Evolutionary conservation across 2,797 vertebrate genomes (phyloP).

Genomic region (Pantherophis vulpinus): DNA sequence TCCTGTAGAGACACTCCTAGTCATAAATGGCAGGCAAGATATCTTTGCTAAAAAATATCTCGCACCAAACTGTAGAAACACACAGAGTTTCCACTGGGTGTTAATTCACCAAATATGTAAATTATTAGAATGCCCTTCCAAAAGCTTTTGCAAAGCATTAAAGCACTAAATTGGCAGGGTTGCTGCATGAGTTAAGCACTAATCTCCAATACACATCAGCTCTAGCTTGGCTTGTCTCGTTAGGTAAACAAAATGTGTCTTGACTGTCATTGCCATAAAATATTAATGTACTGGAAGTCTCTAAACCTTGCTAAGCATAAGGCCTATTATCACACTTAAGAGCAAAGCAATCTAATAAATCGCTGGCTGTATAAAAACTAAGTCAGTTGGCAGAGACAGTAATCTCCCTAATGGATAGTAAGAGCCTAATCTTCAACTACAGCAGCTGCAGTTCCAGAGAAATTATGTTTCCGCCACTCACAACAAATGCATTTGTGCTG

Average conservation of each 20-base stretch:
- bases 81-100: constrained; percentile 45
- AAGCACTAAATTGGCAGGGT: constrained; percentile 63
- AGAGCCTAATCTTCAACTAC: constrained; percentile 75
- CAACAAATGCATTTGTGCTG: constrained; percentile 72
- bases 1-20: background rate
- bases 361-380: constrained; percentile 77
- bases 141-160: constrained; percentile 59
- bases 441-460: constrained; percentile 75
- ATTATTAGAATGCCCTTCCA: constrained; percentile 64
- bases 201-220: constrained; percentile 68
- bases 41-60: background rate
- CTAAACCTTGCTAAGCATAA: constrained; percentile 83
- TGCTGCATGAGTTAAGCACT: constrained; percentile 67
- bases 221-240: constrained; percentile 75
- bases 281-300: constrained; percentile 83
- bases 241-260: constrained; percentile 84
- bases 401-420: constrained; percentile 77
- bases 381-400: constrained; percentile 79
- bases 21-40: background rate
- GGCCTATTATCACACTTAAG: constrained; percentile 83
- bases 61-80: constrained; percentile 8
- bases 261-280: constrained; percentile 80
- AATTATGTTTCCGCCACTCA: constrained; percentile 72
- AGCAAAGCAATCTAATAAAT: constrained; percentile 84
- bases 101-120: constrained; percentile 59